phyloP scores from a whole-genome alignment of 2,113 vertebrate species.

The Hippopotamus amphibius region DNA sequence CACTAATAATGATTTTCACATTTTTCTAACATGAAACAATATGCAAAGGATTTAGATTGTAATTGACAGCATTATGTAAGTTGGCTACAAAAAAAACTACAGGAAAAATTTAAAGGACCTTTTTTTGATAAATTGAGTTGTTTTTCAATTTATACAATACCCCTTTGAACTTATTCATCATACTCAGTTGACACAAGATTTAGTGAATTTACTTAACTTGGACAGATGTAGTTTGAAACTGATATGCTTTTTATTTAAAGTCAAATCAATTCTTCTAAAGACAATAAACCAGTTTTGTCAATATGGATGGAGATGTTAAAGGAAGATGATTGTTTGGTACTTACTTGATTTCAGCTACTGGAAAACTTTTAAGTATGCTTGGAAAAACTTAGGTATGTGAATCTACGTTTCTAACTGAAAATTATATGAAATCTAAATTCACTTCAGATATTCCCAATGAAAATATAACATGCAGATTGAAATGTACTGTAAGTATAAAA shows the following conservation, averaged over 20 bases:
- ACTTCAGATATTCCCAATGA: background rate
- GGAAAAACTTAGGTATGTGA: background rate
- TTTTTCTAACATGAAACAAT: slow-evolving; percentile 58
- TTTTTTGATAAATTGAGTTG: slow-evolving; percentile 57
- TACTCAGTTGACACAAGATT: slow-evolving; percentile 54
- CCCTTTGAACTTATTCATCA: slow-evolving; percentile 57
- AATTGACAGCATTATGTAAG: slow-evolving; percentile 59
- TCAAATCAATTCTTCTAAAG: slow-evolving; percentile 59
- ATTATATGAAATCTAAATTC: slow-evolving; percentile 59
- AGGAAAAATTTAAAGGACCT: slow-evolving; percentile 25
- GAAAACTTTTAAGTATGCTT: slow-evolving; percentile 41
- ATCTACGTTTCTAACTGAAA: slow-evolving; percentile 55
- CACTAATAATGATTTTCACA: slow-evolving; percentile 44
- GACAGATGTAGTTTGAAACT: slow-evolving; percentile 60
- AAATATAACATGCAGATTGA: slow-evolving; percentile 20
- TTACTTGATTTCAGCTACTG: slow-evolving; percentile 37
- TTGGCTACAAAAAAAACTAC: slow-evolving; percentile 4
- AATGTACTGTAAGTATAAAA: background rate
- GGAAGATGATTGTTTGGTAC: background rate
- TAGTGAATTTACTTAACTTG: slow-evolving; percentile 60
- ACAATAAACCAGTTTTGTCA: slow-evolving; percentile 50
- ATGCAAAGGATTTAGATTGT: slow-evolving; percentile 26
- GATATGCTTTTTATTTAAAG: slow-evolving; percentile 52
- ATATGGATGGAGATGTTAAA: slow-evolving; percentile 44
- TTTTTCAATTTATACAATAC: slow-evolving; percentile 52